phyloP scores from a whole-genome alignment of 2,888 invertebrate genomes.

The Agrotis segetum region DNA sequence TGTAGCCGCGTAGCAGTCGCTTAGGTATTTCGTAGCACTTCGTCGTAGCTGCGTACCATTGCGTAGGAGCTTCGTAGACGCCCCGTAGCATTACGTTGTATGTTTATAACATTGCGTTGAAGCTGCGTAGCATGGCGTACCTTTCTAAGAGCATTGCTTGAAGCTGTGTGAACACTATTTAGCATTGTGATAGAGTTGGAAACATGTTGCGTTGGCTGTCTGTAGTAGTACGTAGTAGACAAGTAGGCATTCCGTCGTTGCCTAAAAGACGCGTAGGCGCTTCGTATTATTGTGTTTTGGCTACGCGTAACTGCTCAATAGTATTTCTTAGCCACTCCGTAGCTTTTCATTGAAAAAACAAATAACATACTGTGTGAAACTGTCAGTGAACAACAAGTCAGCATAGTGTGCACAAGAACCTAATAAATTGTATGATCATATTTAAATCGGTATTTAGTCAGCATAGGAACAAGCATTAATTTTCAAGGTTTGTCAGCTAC shows the following conservation, averaged over 20 bases:
- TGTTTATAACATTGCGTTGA: neutral
- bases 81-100: neutral
- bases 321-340: neutral
- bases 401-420: neutral
- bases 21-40: neutral
- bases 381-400: neutral
- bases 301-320: neutral
- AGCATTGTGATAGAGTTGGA: neutral
- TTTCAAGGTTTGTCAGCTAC: conserved; percentile 31
- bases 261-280: neutral
- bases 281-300: neutral
- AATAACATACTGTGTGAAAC: neutral
- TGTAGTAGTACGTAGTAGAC: neutral
- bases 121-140: conserved; percentile 1
- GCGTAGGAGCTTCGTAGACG: neutral
- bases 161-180: neutral
- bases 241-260: neutral
- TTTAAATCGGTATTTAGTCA: neutral
- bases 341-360: neutral
- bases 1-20: neutral
- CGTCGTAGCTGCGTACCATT: neutral
- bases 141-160: neutral
- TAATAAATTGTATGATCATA: neutral
- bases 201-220: no score
- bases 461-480: conserved; percentile 5